phyloP scores from a whole-genome alignment of 2,888 invertebrate genomes.

The Ormia ochracea region DNA sequence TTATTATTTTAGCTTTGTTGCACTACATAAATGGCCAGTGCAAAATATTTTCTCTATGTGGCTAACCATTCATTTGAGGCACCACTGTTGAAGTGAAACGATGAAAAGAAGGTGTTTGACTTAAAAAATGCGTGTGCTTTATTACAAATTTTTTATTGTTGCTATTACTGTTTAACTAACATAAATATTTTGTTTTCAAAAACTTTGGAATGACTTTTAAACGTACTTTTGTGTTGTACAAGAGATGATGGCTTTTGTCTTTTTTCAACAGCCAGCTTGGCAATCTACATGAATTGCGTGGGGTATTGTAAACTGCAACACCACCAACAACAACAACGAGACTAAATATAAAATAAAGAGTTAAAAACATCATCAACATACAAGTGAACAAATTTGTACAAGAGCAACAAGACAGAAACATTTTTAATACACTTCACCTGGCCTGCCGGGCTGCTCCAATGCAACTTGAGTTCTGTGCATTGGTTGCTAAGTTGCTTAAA shows the following conservation, averaged over 20 bases:
- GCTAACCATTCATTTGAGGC: background rate
- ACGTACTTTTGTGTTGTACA: conserved; percentile 11
- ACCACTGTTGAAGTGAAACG: conserved; percentile 6
- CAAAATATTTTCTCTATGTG: too few relatives aligned
- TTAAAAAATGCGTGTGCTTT: conserved; percentile 56
- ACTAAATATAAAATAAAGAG: conserved; percentile 30
- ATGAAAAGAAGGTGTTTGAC: conserved; percentile 11
- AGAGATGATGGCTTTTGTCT: background rate
- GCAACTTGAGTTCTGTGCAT: background rate
- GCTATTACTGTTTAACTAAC: conserved; percentile 3
- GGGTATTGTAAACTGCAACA: conserved; percentile 54
- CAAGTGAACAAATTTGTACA: conserved; percentile 56
- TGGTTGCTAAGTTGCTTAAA: background rate
- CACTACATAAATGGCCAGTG: too few relatives aligned
- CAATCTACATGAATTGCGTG: conserved; percentile 60
- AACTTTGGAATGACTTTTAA: conserved; percentile 21
- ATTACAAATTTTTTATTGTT: conserved; percentile 33
- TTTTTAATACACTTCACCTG: conserved; percentile 58
- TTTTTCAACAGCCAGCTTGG: conserved; percentile 25
- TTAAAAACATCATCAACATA: conserved; percentile 46
- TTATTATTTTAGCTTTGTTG: background rate
- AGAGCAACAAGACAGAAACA: conserved; percentile 47
- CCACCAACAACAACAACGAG: conserved; percentile 8
- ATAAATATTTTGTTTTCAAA: conserved; percentile 8
- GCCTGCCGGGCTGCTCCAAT: background rate